A percentile compares a stretch with the other conserved stretches of the same genome.
Conservation (phyloP, 2,113 vertebrate genomes). For the Nematolebias whitei region DNA sequence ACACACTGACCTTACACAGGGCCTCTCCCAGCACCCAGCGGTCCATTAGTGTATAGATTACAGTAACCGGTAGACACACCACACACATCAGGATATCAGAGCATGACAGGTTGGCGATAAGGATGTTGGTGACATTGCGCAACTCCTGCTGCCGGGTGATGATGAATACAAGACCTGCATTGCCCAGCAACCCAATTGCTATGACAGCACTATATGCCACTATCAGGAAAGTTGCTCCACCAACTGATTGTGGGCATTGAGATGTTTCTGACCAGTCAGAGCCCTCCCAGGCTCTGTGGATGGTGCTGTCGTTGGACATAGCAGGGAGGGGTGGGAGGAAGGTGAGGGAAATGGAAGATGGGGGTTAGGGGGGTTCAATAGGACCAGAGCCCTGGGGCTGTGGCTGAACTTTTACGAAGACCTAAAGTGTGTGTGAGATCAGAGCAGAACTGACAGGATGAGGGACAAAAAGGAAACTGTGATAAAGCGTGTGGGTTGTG, state of each 20-base stretch:
- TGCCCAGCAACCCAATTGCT: slow-evolving; percentile 78
- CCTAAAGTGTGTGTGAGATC: neutral
- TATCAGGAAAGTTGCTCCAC: slow-evolving; percentile 77
- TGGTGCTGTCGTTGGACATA: slow-evolving; percentile 67
- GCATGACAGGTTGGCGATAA: slow-evolving; percentile 83
- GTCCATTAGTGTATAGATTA: slow-evolving; percentile 84
- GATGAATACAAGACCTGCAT: slow-evolving; percentile 79
- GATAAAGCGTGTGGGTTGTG: neutral
- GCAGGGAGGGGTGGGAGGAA: neutral
- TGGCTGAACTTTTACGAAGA: slow-evolving; percentile 1
- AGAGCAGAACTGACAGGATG: neutral
- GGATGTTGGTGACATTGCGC: slow-evolving; percentile 81
- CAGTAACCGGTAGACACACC: slow-evolving; percentile 81
- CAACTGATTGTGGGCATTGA: slow-evolving; percentile 71
- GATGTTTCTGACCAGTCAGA: slow-evolving; percentile 53
- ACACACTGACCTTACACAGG: slow-evolving; percentile 73
- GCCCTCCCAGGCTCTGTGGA: slow-evolving; percentile 45
- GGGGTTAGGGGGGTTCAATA: neutral
- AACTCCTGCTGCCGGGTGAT: slow-evolving; percentile 78
- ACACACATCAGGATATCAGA: slow-evolving; percentile 81
- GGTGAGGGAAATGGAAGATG: neutral
- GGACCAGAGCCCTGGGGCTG: neutral
- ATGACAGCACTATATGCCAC: slow-evolving; percentile 80
- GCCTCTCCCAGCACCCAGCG: slow-evolving; percentile 81
- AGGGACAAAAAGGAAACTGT: neutral